Percentiles rank a stretch among this genome's conserved stretches.
Conservation (phyloP, 2,888 invertebrate species). For the Tipula unca region DNA sequence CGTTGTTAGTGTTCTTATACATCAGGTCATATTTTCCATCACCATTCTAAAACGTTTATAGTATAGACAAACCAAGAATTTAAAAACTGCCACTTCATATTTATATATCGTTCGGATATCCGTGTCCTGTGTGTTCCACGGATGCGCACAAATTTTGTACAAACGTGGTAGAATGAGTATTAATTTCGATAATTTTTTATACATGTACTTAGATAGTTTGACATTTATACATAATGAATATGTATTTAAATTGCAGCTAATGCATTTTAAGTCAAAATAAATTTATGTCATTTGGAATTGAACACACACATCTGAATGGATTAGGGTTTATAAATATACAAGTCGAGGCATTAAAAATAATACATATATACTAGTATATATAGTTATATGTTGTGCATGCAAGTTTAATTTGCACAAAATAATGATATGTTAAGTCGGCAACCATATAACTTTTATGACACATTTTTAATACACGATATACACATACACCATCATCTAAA, state of each 20-base stretch:
- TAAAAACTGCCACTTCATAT: too few species aligned
- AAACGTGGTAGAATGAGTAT: not conserved
- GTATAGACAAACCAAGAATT: too few species aligned
- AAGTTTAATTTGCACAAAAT: not conserved
- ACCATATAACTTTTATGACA: not conserved
- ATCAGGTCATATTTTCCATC: too few species aligned
- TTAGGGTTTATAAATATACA: not conserved
- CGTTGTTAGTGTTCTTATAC: too few species aligned
- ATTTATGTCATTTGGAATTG: not conserved
- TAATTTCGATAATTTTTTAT: not conserved
- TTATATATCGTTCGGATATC: too few species aligned
- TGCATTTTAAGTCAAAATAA: not conserved
- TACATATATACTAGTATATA: too few species aligned
- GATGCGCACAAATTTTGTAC: too few species aligned
- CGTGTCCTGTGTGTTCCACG: too few species aligned
- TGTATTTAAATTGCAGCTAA: not conserved
- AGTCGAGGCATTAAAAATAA: not conserved
- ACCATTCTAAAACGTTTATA: too few species aligned
- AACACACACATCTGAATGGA: not conserved
- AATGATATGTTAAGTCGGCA: not conserved
- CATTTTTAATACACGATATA: too few species aligned
- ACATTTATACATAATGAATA: not conserved
- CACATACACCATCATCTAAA: not conserved
- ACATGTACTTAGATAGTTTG: not conserved
- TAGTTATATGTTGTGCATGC: not conserved